Evolutionary conservation across 2,888 invertebrate genomes (phyloP).

Genomic region (Andrena camellia): DNA sequence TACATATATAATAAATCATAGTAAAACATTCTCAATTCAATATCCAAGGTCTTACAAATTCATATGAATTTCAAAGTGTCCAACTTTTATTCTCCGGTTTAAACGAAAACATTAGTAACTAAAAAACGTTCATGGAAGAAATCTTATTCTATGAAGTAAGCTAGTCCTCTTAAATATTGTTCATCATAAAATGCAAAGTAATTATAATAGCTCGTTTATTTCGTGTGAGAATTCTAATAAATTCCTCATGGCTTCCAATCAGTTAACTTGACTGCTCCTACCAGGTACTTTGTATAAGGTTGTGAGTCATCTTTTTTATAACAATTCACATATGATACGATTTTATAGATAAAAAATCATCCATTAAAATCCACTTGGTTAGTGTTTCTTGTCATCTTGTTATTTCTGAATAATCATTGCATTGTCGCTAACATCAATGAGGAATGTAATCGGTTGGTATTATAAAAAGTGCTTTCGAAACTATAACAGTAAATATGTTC

Average conservation of each 20-base stretch:
- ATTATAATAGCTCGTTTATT: slow-evolving; percentile 51
- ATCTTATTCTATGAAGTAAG: slow-evolving; percentile 53
- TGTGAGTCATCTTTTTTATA: slow-evolving; percentile 67
- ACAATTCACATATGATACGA: slow-evolving; percentile 66
- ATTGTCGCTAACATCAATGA: slow-evolving; percentile 66
- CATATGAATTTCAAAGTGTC: background rate
- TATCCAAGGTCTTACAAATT: background rate
- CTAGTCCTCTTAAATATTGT: slow-evolving; percentile 46
- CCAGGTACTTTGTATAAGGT: slow-evolving; percentile 83
- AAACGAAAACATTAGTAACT: background rate
- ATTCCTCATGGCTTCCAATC: slow-evolving; percentile 81
- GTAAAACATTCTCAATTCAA: background rate
- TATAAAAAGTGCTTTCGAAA: background rate
- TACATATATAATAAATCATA: background rate
- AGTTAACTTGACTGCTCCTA: slow-evolving; percentile 80
- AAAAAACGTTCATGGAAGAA: slow-evolving; percentile 44
- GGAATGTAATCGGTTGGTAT: slow-evolving; percentile 54
- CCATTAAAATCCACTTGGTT: slow-evolving; percentile 61
- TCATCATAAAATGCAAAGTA: slow-evolving; percentile 60
- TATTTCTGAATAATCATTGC: slow-evolving; percentile 60
- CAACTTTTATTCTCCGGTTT: background rate
- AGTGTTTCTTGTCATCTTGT: slow-evolving; percentile 54
- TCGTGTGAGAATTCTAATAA: slow-evolving; percentile 71
- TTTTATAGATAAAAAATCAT: slow-evolving; percentile 61
- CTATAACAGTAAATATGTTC: background rate